Evolutionary conservation across 2,113 vertebrate genomes (phyloP).

Genomic region (Spheniscus mendiculus): DNA sequence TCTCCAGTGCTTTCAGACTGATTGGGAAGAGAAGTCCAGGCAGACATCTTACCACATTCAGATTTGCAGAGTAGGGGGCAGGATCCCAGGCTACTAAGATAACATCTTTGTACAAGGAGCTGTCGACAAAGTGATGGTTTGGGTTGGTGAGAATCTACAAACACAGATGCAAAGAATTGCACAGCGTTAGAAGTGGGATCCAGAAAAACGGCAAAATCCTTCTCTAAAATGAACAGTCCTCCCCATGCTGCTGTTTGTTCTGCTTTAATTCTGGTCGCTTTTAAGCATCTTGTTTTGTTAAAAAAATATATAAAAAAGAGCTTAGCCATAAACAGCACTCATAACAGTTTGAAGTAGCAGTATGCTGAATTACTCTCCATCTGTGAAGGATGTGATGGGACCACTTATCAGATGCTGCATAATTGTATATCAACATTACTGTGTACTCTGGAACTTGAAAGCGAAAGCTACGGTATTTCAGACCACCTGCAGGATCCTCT

Average conservation of each 20-base stretch:
- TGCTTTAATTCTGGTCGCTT: neutral
- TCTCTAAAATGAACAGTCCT: neutral
- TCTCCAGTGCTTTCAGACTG: neutral
- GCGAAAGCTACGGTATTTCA: neutral
- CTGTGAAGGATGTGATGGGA: neutral
- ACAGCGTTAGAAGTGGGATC: neutral
- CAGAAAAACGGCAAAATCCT: neutral
- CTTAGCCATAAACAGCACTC: slow-evolving; percentile 21
- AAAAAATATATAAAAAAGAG: neutral
- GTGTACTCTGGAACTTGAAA: neutral
- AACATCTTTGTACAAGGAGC: slow-evolving; percentile 92
- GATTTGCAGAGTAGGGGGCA: slow-evolving; percentile 90
- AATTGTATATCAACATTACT: neutral
- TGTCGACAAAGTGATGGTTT: slow-evolving; percentile 86
- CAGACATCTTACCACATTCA: slow-evolving; percentile 84
- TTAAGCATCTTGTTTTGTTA: slow-evolving; percentile 6
- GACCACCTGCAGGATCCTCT: neutral
- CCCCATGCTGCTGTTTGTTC: neutral
- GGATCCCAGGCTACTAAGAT: slow-evolving; percentile 96
- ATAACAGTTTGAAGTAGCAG: slow-evolving; percentile 3
- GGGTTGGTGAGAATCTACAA: slow-evolving; percentile 93
- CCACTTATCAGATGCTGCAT: neutral
- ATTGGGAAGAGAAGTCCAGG: neutral
- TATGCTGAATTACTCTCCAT: slow-evolving; percentile 33
- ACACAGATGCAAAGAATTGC: slow-evolving; percentile 7